These are phyloP conservation scores for Acleris emargana DNA, from an alignment of 2,888 invertebrate species.

Conservation along the genomic window DNA sequence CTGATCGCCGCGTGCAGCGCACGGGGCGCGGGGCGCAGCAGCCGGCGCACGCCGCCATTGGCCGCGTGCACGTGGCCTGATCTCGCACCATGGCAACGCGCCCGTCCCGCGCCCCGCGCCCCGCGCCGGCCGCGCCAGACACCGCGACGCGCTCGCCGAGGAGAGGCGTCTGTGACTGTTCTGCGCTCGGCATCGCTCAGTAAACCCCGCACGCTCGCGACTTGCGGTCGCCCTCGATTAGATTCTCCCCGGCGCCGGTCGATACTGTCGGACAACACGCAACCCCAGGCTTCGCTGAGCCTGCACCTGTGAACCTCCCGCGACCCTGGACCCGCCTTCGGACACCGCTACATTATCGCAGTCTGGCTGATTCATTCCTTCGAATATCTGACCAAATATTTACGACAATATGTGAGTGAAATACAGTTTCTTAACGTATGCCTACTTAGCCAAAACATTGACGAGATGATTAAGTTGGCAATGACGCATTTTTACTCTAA, in stretches of 20 bases:
- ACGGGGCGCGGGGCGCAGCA: conserved; percentile 39
- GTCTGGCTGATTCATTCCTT: conserved; percentile 2
- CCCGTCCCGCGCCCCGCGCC: conserved; percentile 44
- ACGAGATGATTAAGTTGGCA: neutral
- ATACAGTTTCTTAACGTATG: neutral
- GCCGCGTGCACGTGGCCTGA: conserved; percentile 89
- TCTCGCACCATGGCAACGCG: conserved; percentile 88
- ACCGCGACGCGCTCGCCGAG: conserved; percentile 54
- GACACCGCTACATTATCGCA: neutral
- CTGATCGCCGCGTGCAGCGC: conserved; percentile 42
- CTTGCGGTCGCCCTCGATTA: conserved; percentile 5
- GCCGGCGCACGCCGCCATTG: conserved; percentile 78
- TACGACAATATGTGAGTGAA: conserved; percentile 22
- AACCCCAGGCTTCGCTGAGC: conserved; percentile 6
- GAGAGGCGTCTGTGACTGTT: conserved; percentile 42
- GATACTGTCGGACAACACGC: conserved; percentile 46
- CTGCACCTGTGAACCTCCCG: neutral
- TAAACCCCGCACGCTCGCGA: conserved; percentile 40
- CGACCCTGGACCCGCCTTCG: too few species aligned
- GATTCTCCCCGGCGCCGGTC: conserved; percentile 50
- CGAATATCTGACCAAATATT: conserved; percentile 11
- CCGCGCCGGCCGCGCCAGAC: conserved; percentile 42
- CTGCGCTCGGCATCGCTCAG: conserved; percentile 36
- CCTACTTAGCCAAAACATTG: neutral
- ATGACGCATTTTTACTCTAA: too few species aligned